phyloP scores from a whole-genome alignment of 2,888 invertebrate species.

The Agrotis segetum region DNA sequence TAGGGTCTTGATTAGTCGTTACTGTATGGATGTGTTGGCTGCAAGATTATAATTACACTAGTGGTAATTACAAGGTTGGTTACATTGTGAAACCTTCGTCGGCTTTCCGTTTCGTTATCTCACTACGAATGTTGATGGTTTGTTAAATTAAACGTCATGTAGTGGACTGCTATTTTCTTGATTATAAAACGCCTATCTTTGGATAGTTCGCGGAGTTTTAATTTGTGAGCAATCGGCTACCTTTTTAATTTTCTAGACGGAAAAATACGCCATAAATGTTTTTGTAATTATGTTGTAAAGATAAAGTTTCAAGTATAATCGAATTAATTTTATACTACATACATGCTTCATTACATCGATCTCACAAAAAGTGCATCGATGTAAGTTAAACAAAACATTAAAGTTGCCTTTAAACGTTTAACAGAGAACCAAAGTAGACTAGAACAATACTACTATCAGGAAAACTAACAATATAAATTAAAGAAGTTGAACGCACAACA shows the following conservation, averaged over 20 bases:
- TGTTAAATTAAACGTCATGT: conserved; percentile 89
- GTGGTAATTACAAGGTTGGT: conserved; percentile 88
- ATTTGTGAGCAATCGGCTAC: conserved; percentile 37
- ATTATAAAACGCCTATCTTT: conserved; percentile 80
- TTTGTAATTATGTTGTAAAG: conserved; percentile 20
- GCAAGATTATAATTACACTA: conserved; percentile 88
- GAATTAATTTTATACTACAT: conserved; percentile 15
- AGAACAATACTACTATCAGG: conserved; percentile 55
- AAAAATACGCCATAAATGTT: conserved; percentile 13
- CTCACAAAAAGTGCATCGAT: neutral
- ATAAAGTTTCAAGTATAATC: conserved; percentile 20
- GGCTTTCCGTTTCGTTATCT: conserved; percentile 83
- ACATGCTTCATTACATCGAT: neutral
- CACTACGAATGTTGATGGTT: conserved; percentile 84
- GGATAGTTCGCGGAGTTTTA: conserved; percentile 75
- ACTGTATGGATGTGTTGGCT: conserved; percentile 80
- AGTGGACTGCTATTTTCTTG: conserved; percentile 79
- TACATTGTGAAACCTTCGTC: conserved; percentile 81
- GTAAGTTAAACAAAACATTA: conserved; percentile 2
- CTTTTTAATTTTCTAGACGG: conserved; percentile 14
- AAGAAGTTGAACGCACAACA: conserved; percentile 62
- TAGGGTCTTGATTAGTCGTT: conserved; percentile 86
- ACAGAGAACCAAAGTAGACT: conserved; percentile 34
- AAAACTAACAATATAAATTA: conserved; percentile 57
- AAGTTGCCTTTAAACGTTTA: conserved; percentile 15